Conservation (phyloP, 2,113 vertebrate genomes). For the Hyperopisus bebe region DNA sequence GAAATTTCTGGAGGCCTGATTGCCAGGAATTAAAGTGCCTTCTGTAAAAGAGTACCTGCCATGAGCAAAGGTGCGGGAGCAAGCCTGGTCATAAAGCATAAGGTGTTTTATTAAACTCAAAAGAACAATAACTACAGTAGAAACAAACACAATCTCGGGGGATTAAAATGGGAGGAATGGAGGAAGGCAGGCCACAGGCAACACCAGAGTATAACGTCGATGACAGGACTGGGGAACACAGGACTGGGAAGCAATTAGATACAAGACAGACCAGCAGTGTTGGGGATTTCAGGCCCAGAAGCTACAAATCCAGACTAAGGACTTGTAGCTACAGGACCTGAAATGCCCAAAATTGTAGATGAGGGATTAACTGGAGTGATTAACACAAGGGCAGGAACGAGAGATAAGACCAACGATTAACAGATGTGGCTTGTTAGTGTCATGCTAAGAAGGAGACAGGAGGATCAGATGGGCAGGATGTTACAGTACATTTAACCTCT, state of each 20-base stretch:
- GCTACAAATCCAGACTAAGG: not conserved
- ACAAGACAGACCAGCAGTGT: not conserved
- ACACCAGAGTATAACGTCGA: not conserved
- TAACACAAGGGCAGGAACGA: not conserved
- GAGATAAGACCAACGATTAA: not conserved
- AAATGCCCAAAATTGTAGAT: too few species aligned
- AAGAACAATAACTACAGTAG: not conserved
- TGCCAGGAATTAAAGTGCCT: not conserved
- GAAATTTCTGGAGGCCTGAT: not conserved
- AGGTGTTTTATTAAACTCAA: not conserved
- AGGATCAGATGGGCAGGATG: not conserved
- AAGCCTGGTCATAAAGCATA: not conserved
- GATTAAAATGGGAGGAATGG: not conserved
- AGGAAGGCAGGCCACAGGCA: not conserved
- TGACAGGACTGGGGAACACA: not conserved
- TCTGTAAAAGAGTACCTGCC: too few species aligned
- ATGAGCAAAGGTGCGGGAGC: not conserved
- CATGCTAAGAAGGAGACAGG: not conserved
- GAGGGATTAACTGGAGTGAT: not conserved
- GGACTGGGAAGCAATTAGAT: not conserved
- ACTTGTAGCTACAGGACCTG: too few species aligned
- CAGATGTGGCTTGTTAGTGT: not conserved
- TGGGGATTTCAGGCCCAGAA: not conserved
- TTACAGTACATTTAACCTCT: not conserved
- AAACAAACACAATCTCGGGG: not conserved